A percentile compares a stretch with the other conserved stretches of the same genome.
Conservation (phyloP, 2,888 invertebrate genomes). For the Temnothorax ravouxi region DNA sequence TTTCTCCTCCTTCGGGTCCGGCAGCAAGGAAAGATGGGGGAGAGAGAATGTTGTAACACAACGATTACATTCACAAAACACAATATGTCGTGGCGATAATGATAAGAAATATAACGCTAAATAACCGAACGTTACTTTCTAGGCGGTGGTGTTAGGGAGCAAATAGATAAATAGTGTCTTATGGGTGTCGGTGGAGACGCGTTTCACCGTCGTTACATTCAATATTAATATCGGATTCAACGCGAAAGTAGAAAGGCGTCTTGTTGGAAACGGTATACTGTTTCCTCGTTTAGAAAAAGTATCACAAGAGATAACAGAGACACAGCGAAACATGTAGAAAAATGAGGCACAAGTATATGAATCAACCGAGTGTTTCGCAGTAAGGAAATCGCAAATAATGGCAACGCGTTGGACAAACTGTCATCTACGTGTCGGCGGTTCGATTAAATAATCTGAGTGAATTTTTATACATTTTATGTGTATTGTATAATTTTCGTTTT, state of each 20-base stretch:
- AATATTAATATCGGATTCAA: constrained; percentile 26
- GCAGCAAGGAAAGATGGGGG: constrained; percentile 86
- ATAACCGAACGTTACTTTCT: constrained; percentile 85
- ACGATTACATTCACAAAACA: constrained; percentile 86
- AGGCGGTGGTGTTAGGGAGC: constrained; percentile 85
- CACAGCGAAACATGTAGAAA: constrained; percentile 21
- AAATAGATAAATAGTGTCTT: constrained; percentile 82
- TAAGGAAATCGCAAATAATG: background rate
- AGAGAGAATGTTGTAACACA: constrained; percentile 86
- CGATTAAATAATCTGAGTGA: background rate
- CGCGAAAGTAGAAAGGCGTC: constrained; percentile 12
- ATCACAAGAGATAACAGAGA: constrained; percentile 3
- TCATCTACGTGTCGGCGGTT: background rate
- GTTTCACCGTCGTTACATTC: constrained; percentile 37
- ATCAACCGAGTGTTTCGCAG: constrained; percentile 21
- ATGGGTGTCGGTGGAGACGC: constrained; percentile 35
- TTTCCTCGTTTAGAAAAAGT: constrained; percentile 3
- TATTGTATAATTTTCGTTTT: background rate
- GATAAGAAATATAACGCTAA: constrained; percentile 84
- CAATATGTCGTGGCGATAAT: constrained; percentile 82
- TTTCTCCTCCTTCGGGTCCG: constrained; percentile 89
- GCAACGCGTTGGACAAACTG: background rate
- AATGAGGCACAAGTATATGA: background rate
- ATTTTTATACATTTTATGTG: background rate
- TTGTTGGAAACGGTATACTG: background rate